A percentile compares a stretch with the other conserved stretches of the same genome.
These are phyloP conservation scores for Anguilla pacifica DNA, from an alignment of 2,797 vertebrate genomes.

Conservation along the genomic window DNA sequence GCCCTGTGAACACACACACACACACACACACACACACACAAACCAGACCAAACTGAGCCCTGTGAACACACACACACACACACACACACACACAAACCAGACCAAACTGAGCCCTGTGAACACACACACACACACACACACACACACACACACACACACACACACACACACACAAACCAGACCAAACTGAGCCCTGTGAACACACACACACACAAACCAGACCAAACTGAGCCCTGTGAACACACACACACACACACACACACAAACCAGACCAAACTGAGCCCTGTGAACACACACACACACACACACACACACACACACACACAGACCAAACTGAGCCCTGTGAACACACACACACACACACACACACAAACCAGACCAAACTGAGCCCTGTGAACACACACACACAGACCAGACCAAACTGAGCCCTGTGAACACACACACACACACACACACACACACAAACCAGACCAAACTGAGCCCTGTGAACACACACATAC, in stretches of 20 bases:
- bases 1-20: not conserved
- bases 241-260: not conserved
- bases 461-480: slow-evolving; percentile 74
- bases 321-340: too few relatives aligned
- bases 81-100: not conserved
- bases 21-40: too few relatives aligned
- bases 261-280: not conserved
- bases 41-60: slow-evolving; percentile 79
- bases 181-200: slow-evolving; percentile 81
- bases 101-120: not conserved
- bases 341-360: too few relatives aligned
- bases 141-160: too few relatives aligned
- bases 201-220: not conserved
- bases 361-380: slow-evolving; percentile 58
- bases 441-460: too few relatives aligned
- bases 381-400: slow-evolving; percentile 81
- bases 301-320: too few relatives aligned
- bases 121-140: too few relatives aligned
- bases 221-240: not conserved
- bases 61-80: slow-evolving; percentile 48
- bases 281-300: too few relatives aligned
- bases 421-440: too few relatives aligned
- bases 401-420: not conserved
- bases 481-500: too few relatives aligned
- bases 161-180: not conserved